Evolutionary conservation across 1,140 invertebrate species (phyloP).

Genomic region (Drosophila saltans): DNA sequence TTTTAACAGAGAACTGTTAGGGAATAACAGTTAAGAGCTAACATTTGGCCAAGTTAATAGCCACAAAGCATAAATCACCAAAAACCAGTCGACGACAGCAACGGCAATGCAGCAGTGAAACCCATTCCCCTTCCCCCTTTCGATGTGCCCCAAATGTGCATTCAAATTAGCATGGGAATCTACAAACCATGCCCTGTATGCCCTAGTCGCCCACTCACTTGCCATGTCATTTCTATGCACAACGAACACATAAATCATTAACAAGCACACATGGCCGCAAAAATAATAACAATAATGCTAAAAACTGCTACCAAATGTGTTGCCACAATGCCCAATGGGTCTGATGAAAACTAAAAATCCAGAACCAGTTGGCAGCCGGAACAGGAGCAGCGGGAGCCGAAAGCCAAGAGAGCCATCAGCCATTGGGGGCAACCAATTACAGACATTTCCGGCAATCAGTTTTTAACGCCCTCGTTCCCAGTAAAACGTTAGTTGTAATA

Average conservation of each 20-base stretch:
- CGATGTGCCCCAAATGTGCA: conserved; percentile 73
- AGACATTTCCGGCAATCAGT: conserved; percentile 74
- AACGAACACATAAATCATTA: conserved; percentile 79
- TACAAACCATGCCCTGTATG: neutral
- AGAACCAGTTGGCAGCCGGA: conserved; percentile 35
- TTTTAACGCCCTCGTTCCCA: conserved; percentile 58
- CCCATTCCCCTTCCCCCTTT: neutral
- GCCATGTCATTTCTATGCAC: conserved; percentile 76
- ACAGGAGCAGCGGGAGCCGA: neutral
- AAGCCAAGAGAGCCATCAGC: neutral
- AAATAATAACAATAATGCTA: conserved; percentile 81
- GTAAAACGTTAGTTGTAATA: conserved; percentile 65
- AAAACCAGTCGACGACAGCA: conserved; percentile 43
- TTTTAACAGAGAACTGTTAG: conserved; percentile 15
- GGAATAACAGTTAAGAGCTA: conserved; percentile 14
- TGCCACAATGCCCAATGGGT: conserved; percentile 70
- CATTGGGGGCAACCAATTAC: conserved; percentile 66
- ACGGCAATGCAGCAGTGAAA: conserved; percentile 37
- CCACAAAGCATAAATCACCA: conserved; percentile 46
- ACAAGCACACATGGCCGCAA: conserved; percentile 58
- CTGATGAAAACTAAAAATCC: conserved; percentile 29
- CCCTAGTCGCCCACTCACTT: conserved; percentile 7
- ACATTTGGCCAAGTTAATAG: conserved; percentile 8
- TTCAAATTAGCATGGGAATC: conserved; percentile 69
- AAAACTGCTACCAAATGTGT: conserved; percentile 66